Conservation (phyloP, 2,113 vertebrate species). For the Thermophis baileyi region DNA sequence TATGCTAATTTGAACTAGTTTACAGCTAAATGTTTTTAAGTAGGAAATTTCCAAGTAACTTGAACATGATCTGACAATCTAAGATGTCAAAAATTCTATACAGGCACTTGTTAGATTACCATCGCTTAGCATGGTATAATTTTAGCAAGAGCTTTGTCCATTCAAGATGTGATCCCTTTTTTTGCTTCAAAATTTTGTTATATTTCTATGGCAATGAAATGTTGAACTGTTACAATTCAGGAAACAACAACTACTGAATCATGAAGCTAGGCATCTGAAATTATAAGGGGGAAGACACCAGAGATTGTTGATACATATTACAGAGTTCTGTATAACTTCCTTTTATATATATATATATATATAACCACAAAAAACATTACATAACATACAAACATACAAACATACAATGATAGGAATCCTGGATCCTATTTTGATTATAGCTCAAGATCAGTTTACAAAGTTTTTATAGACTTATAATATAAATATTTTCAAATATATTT, state of each 20-base stretch:
- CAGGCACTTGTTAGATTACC: not conserved
- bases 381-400: no score
- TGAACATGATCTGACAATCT: not conserved
- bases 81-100: not conserved
- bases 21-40: not conserved
- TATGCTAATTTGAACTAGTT: not conserved
- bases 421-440: no score
- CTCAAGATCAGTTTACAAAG: no score
- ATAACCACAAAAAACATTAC: no score
- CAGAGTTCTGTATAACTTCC: not conserved
- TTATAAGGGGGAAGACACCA: not conserved
- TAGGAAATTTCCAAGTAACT: not conserved
- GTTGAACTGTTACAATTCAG: not conserved
- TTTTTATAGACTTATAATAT: no score
- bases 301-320: not conserved
- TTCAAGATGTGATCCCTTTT: not conserved
- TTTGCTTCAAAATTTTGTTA: not conserved
- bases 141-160: not conserved
- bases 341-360: no score
- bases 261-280: not conserved
- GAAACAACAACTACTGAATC: not conserved
- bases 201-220: not conserved
- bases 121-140: not conserved
- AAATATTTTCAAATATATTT: no score
- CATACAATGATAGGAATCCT: no score